Evolutionary conservation across 2,797 vertebrate species (phyloP), one percentile per base, ranked within the genome.

Genomic region (Melanotaenia boesemani): DNA sequence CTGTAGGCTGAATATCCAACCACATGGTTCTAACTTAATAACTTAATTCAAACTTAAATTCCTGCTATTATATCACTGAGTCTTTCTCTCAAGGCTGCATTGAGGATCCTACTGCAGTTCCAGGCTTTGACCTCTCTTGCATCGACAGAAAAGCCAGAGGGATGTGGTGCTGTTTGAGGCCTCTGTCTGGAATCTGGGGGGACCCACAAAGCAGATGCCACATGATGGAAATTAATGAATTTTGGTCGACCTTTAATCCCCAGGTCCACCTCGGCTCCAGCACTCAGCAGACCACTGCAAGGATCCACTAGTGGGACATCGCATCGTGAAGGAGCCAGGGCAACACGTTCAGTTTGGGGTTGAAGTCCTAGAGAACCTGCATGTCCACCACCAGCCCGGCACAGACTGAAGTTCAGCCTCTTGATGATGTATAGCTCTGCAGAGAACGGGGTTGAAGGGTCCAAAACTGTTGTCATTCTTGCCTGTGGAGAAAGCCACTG

Each of bases 241-340:
- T 72, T n/a, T 6, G 7, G 26, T 80, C 82, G 91, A 76, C 88
- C 90, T 77, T 67, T 32, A 9, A 55, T 67, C 22, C 85, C 82
- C 36, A 93, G 77, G 6, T 71, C 77, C 48, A 91, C 74, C 2
- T 91, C 89, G 2, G 92, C 94, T 59, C 87, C 91, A 0, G 86
- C 89, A 28, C 92, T 95, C 74, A 95, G 24, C 10, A 94, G 89
- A 48, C 92, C 90, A 2, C 93, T 90, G 74, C 83, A 93, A 0
- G 89, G 75, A 67, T 94, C 93, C 44, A 75, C 16, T 55, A 94
- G 75, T 2, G 90, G 55, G 28, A 94, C 74, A 11, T 94, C 89
- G 15, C 90, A 72, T 5, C 88, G 50, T 24, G 87, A 81, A 1
- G 92, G 94, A 56, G 91, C 90, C 64, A 94, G 76, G 22, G 82